phyloP scores from a whole-genome alignment of 2,888 invertebrate genomes.

The Phengaris arion region DNA sequence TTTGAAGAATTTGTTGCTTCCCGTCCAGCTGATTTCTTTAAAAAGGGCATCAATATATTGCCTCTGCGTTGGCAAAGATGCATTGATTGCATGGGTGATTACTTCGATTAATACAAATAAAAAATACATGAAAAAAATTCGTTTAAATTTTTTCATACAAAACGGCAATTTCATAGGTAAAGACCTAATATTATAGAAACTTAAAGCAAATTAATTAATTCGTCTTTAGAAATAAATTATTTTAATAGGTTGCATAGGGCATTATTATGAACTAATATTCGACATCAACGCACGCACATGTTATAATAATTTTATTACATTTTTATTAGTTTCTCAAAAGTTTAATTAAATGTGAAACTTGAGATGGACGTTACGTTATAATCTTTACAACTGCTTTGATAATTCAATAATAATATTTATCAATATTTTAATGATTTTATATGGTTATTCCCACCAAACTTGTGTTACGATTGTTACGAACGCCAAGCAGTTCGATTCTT shows the following conservation, averaged over 20 bases:
- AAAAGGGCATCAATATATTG: too few species aligned
- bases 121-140: too few species aligned
- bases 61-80: too few species aligned
- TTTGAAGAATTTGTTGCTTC: too few species aligned
- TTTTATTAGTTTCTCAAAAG: not conserved
- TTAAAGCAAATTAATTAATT: not conserved
- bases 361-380: not conserved
- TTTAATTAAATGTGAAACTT: not conserved
- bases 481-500: too few species aligned
- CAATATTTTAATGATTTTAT: not conserved
- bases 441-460: too few species aligned
- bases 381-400: not conserved
- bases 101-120: too few species aligned
- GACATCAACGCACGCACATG: slow-evolving; percentile 24
- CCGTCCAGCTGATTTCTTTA: too few species aligned
- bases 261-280: not conserved
- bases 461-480: not conserved
- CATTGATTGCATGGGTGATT: too few species aligned
- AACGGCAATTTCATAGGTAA: too few species aligned
- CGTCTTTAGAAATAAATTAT: not conserved
- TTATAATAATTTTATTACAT: not conserved
- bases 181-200: not conserved
- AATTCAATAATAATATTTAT: not conserved
- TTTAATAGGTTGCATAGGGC: not conserved
- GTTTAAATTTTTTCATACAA: too few species aligned